Base-by-base conservation (phyloP, 2,888 invertebrate species). In the Drosophila limbata region DNA sequence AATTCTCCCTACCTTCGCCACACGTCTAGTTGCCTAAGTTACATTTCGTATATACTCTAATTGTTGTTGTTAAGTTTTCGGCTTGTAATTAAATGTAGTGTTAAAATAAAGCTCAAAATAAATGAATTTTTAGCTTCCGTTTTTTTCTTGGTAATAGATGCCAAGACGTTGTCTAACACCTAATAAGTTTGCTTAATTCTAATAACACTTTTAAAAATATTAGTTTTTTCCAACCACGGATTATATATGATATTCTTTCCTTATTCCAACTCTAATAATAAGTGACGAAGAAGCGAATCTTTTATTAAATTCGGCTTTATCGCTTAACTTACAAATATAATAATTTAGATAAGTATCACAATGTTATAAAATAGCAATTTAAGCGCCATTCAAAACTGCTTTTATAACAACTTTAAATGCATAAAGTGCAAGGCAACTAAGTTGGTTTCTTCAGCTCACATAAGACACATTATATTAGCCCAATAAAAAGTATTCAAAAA, bases 61-160 rank as follows among this genome's bases (percentile, higher is more conserved):
- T 47, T 70, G 60, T 50, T 64, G 50, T 15, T 48, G 48, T 57
- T 59, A 8, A 11, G 37, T 50, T 56, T 56, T n/a, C 25, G 33
- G 45, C 11, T 62, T 65, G 69, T 55, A 80, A 80, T 81, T 77
- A 66, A 79, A 66, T 64, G 56, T 44, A 1, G 33, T 44, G 44
- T 65, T 66, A 39, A 64, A 61, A 44, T 37, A 39, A 44, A 52
- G 51, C 13, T 10, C 13, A 10, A 39, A 47, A 57, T 47, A 28
- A 10, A 6, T 1, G 17, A 2, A 17, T 35, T 35, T 0, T 13
- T 5, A n/a, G 35, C 5, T 5, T 13, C 5, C 11, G 13, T 2
- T 35, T 13, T 35, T 35, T 35, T 35, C 11, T 35, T 9, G 9
- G 31, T 28, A 8, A 28, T 28, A 6, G 28, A 28, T 33, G 33